These are phyloP conservation scores for Corydoras sp. DNA, from an alignment of 2,113 vertebrate species.

Conservation along the genomic window DNA sequence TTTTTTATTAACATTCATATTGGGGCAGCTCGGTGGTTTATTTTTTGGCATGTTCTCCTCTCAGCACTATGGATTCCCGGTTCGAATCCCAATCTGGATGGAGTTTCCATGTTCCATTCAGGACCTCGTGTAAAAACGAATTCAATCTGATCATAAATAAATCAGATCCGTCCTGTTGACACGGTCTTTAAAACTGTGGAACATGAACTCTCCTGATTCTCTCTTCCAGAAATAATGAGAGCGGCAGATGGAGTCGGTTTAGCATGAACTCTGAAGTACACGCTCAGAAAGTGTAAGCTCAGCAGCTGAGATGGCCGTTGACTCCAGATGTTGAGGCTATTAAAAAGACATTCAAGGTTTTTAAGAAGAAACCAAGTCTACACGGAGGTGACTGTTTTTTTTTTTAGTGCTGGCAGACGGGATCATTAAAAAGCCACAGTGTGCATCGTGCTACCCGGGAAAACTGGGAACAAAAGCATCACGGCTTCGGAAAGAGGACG, in stretches of 20 bases:
- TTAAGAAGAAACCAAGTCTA: slow-evolving; percentile 48
- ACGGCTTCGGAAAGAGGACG: no score
- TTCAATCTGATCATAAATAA: no score
- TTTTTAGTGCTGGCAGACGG: slow-evolving; percentile 24
- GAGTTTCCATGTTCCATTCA: no score
- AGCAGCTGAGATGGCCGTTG: slow-evolving; percentile 54
- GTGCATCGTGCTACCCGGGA: slow-evolving; percentile 7
- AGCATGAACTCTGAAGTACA: slow-evolving; percentile 24
- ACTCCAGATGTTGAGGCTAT: slow-evolving; percentile 64
- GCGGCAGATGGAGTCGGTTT: slow-evolving; percentile 28
- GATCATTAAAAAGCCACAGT: slow-evolving; percentile 4
- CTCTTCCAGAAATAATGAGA: slow-evolving; percentile 46
- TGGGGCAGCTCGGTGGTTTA: no score
- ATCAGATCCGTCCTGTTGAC: no score
- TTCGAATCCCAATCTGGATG: no score
- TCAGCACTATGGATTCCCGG: no score
- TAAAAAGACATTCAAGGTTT: slow-evolving; percentile 60
- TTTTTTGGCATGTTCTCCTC: no score
- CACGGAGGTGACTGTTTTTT: slow-evolving; percentile 31
- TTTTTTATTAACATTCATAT: no score
- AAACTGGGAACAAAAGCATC: background rate
- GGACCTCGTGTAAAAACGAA: no score
- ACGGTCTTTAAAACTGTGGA: no score
- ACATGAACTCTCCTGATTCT: slow-evolving; percentile 1
- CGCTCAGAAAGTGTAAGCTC: slow-evolving; percentile 46